These are phyloP conservation scores for Alauda arvensis DNA, from an alignment of 2,797 vertebrate genomes.

Conservation along the genomic window DNA sequence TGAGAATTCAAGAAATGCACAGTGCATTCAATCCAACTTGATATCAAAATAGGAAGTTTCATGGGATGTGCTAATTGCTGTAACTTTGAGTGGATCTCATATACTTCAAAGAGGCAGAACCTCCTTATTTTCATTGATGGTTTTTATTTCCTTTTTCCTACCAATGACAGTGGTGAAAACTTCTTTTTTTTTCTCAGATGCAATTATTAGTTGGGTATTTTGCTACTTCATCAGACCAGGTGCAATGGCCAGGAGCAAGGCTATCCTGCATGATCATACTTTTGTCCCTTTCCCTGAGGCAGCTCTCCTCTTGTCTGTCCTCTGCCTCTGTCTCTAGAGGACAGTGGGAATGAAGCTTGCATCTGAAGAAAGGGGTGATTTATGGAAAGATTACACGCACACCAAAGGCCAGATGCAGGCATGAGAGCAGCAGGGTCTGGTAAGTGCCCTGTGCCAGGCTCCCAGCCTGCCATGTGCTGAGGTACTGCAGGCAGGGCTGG, in stretches of 20 bases:
- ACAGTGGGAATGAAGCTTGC: not conserved
- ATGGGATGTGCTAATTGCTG: not conserved
- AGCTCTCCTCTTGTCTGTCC: not conserved
- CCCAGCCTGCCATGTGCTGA: not conserved
- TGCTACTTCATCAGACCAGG: not conserved
- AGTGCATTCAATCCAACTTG: not conserved
- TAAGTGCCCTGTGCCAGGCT: not conserved
- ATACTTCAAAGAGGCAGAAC: not conserved
- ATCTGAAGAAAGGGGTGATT: not conserved
- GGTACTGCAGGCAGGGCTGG: accelerated
- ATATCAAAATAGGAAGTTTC: not conserved
- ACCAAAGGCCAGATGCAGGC: not conserved
- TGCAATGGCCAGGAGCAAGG: not conserved
- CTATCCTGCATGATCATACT: not conserved
- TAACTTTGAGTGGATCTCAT: not conserved
- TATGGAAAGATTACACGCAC: not conserved
- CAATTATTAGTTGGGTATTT: not conserved
- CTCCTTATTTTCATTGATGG: not conserved
- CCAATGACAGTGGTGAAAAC: not conserved
- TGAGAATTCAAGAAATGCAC: not conserved
- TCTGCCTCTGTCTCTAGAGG: not conserved
- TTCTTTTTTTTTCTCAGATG: not conserved
- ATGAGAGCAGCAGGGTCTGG: not conserved
- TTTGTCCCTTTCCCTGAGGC: not conserved
- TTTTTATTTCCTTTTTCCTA: not conserved